These are phyloP conservation scores for Spodoptera exigua DNA, from an alignment of 2,888 invertebrate genomes.

Conservation along the genomic window DNA sequence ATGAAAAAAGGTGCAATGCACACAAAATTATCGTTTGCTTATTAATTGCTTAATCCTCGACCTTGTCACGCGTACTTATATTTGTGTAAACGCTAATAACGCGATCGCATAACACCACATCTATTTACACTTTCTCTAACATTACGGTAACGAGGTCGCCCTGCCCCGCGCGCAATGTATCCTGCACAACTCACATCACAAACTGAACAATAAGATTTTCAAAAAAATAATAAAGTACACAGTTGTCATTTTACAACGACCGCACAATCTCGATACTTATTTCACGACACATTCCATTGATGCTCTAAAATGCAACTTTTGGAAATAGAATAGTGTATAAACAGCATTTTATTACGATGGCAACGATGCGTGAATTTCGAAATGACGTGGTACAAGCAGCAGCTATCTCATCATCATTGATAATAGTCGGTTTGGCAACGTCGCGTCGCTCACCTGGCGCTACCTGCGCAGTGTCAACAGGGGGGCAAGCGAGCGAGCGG, in stretches of 20 bases:
- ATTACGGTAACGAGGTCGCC: constrained; percentile 64
- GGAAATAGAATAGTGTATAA: constrained; percentile 55
- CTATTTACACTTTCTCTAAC: constrained; percentile 70
- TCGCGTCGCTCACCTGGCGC: constrained; percentile 87
- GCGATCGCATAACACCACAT: constrained; percentile 59
- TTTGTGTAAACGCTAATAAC: constrained; percentile 50
- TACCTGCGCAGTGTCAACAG: constrained; percentile 88
- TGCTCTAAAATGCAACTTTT: constrained; percentile 57
- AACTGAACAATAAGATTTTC: constrained; percentile 53
- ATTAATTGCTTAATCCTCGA: constrained; percentile 59
- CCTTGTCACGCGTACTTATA: constrained; percentile 54
- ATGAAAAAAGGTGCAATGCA: constrained; percentile 27
- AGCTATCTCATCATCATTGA: constrained; percentile 87
- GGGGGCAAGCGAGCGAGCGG: constrained; percentile 80
- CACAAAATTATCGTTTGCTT: constrained; percentile 35
- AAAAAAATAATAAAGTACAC: constrained; percentile 51
- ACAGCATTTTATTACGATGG: constrained; percentile 72
- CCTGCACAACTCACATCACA: constrained; percentile 45
- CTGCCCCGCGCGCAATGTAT: constrained; percentile 70
- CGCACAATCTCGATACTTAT: constrained; percentile 60
- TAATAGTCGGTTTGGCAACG: constrained; percentile 88
- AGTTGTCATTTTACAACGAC: constrained; percentile 43
- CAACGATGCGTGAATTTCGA: constrained; percentile 78
- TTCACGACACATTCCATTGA: constrained; percentile 65
- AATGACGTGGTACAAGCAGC: constrained; percentile 73